phyloP scores from a whole-genome alignment of 2,888 invertebrate genomes.

The Erynnis tages region DNA sequence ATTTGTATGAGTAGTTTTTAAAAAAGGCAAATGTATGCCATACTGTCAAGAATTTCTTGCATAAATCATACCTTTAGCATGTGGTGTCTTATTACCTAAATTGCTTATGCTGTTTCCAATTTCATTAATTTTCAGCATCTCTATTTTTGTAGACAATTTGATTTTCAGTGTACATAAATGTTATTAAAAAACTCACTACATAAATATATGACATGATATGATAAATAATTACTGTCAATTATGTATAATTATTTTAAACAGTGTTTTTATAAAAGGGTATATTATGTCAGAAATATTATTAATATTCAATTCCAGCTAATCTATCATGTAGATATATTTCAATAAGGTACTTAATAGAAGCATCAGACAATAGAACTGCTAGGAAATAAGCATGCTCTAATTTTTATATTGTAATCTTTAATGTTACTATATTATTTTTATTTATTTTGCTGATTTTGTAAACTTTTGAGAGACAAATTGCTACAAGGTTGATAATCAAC shows the following conservation, averaged over 20 bases:
- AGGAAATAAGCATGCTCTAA: constrained; percentile 38
- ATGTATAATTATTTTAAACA: no score
- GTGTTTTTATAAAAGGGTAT: no score
- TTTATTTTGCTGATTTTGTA: constrained; percentile 58
- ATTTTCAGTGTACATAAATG: no score
- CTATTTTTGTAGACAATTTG: no score
- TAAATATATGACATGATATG: no score
- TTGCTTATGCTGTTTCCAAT: background rate
- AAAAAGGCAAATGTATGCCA: constrained; percentile 14
- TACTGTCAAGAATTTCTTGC: constrained; percentile 4
- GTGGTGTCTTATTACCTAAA: background rate
- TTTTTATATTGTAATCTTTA: constrained; percentile 32
- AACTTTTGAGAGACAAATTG: constrained; percentile 78
- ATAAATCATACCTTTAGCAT: constrained; percentile 15
- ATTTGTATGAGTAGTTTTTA: constrained; percentile 15
- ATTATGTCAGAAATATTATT: no score
- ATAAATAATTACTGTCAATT: no score
- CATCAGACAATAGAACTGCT: constrained; percentile 62
- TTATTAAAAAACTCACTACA: no score
- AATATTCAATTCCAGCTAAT: no score
- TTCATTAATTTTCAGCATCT: no score
- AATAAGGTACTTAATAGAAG: constrained; percentile 32
- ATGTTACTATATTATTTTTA: constrained; percentile 19
- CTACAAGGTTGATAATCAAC: constrained; percentile 78
- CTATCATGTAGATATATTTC: background rate